Evolutionary conservation across 2,888 invertebrate species (phyloP), one percentile per base, ranked within the genome.

Genomic region (Hemistola chrysoprasaria): DNA sequence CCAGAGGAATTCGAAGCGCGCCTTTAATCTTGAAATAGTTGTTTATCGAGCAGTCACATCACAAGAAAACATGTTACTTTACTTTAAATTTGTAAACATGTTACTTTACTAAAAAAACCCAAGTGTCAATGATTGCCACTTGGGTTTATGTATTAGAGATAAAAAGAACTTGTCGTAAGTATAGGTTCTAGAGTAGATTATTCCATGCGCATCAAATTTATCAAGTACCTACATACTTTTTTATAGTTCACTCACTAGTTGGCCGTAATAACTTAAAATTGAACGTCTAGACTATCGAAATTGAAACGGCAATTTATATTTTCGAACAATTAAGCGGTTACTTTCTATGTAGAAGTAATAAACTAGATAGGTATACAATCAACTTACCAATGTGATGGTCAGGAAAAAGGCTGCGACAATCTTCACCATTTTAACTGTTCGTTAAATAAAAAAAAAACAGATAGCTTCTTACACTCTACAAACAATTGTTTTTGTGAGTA

Each of bases 211-310:
- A 10, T 16, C 22, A 36, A 36, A 6, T 32, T 7, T 11, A 40
- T 63, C 20, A 28, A 32, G 21, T 40, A 36, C n/a, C n/a, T n/a
- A n/a, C n/a, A n/a, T n/a, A n/a, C 25, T 29, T 42, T 39, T 29
- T 30, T 41, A 27, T 1, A 16, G 8, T 31, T 8, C 8, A 10
- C 8, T 25, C 64, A 47, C 57, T 65, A 70, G 65, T 71, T 75
- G 72, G 63, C 62, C 52, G 68, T 66, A 74, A 71, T 71, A 58
- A 62, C 57, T 62, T 64, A 54, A 70, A 78, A 81, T 81, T 76
- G 73, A 68, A 40, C 55, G 82, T 84, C 82, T 83, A 84, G 83
- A 84, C 45, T 47, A 47, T 49, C 58, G 59, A 62, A 73, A 77
- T 76, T 71, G 67, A 63, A 56, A 62, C 23, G 23, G 59, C 72